Evolutionary conservation across 2,113 vertebrate species (phyloP).

Genomic region (Tragelaphus buxtoni): DNA sequence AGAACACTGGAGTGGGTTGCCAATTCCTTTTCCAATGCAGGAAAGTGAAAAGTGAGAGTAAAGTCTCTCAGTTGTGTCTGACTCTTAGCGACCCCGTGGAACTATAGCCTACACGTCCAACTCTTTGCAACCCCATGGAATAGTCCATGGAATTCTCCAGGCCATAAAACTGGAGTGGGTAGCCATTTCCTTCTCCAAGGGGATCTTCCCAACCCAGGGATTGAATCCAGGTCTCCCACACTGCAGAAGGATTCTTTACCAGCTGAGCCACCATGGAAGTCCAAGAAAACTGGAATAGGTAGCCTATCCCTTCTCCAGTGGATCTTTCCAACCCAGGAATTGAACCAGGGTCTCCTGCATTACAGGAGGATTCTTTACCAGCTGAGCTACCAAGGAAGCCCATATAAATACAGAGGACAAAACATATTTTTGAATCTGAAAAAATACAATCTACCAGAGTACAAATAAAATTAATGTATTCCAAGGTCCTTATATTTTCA

Average conservation of each 20-base stretch:
- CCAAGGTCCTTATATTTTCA: background rate
- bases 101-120: background rate
- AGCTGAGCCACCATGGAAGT: background rate
- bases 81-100: too few species aligned
- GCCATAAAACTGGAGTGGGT: background rate
- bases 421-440: background rate
- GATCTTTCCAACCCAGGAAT: background rate
- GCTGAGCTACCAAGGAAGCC: background rate
- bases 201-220: background rate
- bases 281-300: background rate
- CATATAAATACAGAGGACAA: background rate
- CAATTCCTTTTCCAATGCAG: too few species aligned
- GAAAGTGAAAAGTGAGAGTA: too few species aligned
- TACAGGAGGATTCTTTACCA: background rate
- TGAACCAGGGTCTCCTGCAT: background rate
- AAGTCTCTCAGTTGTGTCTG: too few species aligned
- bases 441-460: background rate
- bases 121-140: background rate
- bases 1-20: too few species aligned
- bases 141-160: background rate
- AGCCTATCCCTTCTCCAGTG: background rate
- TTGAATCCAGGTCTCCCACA: background rate
- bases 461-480: background rate
- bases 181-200: background rate
- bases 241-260: background rate